Base-by-base conservation (phyloP, 2,113 vertebrate genomes). In the Brachypteracias leptosomus region DNA sequence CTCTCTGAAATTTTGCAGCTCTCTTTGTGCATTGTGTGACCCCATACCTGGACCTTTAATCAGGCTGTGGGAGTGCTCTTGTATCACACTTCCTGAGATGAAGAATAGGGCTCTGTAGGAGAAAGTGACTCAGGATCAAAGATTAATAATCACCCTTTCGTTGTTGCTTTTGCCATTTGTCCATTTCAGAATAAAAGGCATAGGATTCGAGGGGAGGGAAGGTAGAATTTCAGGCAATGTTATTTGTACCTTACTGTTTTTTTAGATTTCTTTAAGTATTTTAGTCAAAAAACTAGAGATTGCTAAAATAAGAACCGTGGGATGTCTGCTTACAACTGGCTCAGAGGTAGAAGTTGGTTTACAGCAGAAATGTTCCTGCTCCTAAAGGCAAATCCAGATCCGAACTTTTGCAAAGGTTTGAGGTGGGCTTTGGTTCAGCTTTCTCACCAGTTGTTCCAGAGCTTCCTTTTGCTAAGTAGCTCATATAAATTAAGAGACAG, bases 1-100 rank as follows among this genome's bases (percentile, higher is more conserved):
- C 42, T 10, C 70, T 85, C 81, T 63, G 61, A 52, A 92, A 93
- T 20, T 61, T 79, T 66, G 42, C 74, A 61, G 65, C 84, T 93
- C 62, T 73, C 87, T 87, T 89, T 92, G 93, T 95, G 88, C 81
- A 54, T 42, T 84, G 85, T 74, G 83, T 96, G 93, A 97, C 93
- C 88, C 97, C 89, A 81, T 95, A 95, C 94, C 89, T 95, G 95
- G 80, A 95, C 91, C 93, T 97, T 88, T 96, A 97, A 97, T 97
- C 96, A 95, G 85, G 70, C 96, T 82, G 95, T 73, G 93, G 96
- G 95, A 94, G 92, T 92, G 93, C 83, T 93, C 93, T 74, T 92
- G 90, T 94, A 73, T 88, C 16, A 0, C 68, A 16, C 93, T 96
- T 97, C 94, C 95, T 96, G 96, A 95, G 92, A 36, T 76, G 88